A percentile compares a stretch with the other conserved stretches of the same genome.
Conservation (phyloP, 2,888 invertebrate species). For the Ectemnius cavifrons region DNA sequence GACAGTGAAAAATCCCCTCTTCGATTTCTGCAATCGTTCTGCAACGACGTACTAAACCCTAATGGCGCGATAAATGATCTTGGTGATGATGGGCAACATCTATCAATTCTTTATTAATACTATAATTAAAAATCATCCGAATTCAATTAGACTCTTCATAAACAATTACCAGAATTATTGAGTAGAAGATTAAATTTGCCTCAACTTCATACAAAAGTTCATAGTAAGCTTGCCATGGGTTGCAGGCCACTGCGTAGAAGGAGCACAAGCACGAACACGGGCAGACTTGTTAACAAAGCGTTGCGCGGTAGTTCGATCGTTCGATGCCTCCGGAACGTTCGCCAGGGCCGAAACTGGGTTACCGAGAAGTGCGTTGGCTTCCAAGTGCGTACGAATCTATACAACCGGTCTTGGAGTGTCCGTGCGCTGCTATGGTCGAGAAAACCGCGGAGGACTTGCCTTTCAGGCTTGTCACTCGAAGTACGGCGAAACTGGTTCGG, state of each 20-base stretch:
- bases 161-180: too few relatives aligned
- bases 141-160: too few relatives aligned
- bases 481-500: constrained; percentile 37
- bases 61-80: too few relatives aligned
- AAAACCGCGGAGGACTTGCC: constrained; percentile 20
- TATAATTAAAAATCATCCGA: too few relatives aligned
- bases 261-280: constrained; percentile 5
- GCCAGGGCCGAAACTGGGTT: constrained; percentile 55
- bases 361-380: constrained; percentile 29
- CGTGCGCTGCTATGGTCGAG: constrained; percentile 10
- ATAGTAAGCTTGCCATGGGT: constrained; percentile 21
- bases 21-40: not conserved
- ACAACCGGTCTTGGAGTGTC: constrained; percentile 11
- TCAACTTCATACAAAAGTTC: too few relatives aligned
- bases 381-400: constrained; percentile 48
- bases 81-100: too few relatives aligned
- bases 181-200: too few relatives aligned
- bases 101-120: too few relatives aligned
- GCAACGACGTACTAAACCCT: too few relatives aligned
- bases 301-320: constrained; percentile 3
- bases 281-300: constrained; percentile 40
- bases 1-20: not conserved
- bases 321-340: constrained; percentile 34
- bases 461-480: not conserved
- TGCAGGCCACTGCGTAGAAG: not conserved